Evolutionary conservation across 2,888 invertebrate genomes (phyloP), one percentile per base, ranked within the genome.

Genomic region (Latrodectus hesperus): DNA sequence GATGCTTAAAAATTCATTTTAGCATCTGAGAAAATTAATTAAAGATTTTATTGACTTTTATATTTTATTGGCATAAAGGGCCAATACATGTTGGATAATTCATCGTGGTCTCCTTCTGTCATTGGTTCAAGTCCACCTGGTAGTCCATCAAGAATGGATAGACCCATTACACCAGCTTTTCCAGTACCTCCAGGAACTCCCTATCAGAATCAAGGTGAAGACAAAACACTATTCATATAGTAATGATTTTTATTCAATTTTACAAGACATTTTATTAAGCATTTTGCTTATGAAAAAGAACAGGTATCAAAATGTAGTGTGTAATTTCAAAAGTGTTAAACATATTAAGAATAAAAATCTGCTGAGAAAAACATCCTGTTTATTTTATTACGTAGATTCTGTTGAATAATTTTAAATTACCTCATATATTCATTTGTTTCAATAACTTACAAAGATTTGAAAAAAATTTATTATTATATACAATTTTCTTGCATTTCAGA

Each of bases 121-220:
- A 80, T 90, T 52, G 82, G 90, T 67, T 85, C 87, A 38, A 90
- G 90, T 78, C 90, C 90, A 60, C 88, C 88, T 71, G 71, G 84
- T n/a, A 89, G 88, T 73, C 89, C 90, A 1, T 84, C 89, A 9
- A 75, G 84, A 77, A 76, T 83, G 74, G 90, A 90, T 49, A 77
- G 90, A 88, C 96, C 97, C 51, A 96, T 96, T 92, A 98, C 98
- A 38, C 98, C 98, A 70, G 96, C 96, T 82, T 98, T 98, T 94
- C 98, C 98, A 88, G 96, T 97, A 82, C 96, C 96, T 91, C 97
- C 97, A 85, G 95, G 96, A 91, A 97, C 97, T 10, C 97, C 97
- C 16, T 96, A 96, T 93, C 95, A 95, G 90, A 96, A 96, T 91
- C 95, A 96, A 91, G 92, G 92, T 92, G 91, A 38, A 76, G 38